Evolutionary conservation across 1,140 invertebrate species (phyloP), one percentile per base, ranked within the genome.

Genomic region (Drosophila funebris): DNA sequence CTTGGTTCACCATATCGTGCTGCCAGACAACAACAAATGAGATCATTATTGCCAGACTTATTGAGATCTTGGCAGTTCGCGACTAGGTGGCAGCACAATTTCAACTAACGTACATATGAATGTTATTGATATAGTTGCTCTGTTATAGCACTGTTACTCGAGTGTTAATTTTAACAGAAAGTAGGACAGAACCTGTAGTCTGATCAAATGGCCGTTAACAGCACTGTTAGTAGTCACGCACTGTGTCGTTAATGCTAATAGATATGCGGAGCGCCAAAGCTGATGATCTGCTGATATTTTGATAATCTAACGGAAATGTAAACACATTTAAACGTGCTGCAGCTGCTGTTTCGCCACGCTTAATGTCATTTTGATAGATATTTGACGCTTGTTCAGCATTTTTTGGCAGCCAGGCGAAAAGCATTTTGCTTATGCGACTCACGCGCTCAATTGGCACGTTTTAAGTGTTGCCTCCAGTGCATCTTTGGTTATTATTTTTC

Each of bases 351-450:
- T 18, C 14, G 41, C 33, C 48, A 11, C 13, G 13, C 39, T 46
- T 85, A 87, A 85, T 85, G 74, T 37, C 33, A 9, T 71, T 87
- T 87, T 87, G 67, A 85, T 87, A 56, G 66, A 78, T 85, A 85
- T 81, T 82, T 77, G 61, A 78, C 67, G 66, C 48, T 72, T 67
- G 58, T 8, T 4, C 41, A 56, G 27, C 39, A 20, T 37, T 18
- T 52, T 56, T 62, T 73, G 70, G 63, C 64, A 58, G 36, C 44
- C 33, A 37, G 41, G 24, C 41, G 13, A 33, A 48, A 37, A 57
- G 56, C 64, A 61, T 75, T 56, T 87, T 78, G 8, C 44, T 61
- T 72, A 85, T 85, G 76, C 82, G 18, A 36, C 73, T 87, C 82
- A 87, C 78, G 82, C 56, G 46, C 46, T 46, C 82, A 79, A 79